Conservation (phyloP, 2,888 invertebrate species). For the Lampropteryx suffumata region DNA sequence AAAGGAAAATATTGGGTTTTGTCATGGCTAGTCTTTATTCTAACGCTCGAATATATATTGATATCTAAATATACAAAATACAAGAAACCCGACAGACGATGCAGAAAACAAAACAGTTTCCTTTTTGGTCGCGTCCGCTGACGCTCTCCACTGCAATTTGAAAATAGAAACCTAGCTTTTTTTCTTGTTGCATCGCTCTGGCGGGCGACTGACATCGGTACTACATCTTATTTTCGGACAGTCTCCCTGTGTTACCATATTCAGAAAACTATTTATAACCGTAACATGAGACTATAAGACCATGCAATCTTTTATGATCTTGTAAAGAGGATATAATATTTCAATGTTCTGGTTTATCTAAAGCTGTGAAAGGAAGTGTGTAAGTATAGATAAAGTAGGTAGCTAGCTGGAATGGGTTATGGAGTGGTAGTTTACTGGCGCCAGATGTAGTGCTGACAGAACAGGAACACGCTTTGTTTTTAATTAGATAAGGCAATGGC, state of each 20-base stretch:
- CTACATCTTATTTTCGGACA: constrained; percentile 73
- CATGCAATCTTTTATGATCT: constrained; percentile 11
- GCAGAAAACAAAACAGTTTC: constrained; percentile 43
- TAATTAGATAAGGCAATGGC: constrained; percentile 25
- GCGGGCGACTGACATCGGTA: constrained; percentile 70
- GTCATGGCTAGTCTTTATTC: no score
- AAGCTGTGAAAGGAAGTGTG: constrained; percentile 28
- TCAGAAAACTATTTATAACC: constrained; percentile 48
- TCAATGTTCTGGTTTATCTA: constrained; percentile 30
- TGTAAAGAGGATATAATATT: constrained; percentile 34
- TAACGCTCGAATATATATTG: no score
- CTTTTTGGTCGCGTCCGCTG: constrained; percentile 54
- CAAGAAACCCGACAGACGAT: constrained; percentile 15
- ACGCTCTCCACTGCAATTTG: constrained; percentile 68
- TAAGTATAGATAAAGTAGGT: constrained; percentile 9
- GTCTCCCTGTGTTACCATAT: constrained; percentile 69
- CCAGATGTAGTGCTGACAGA: constrained; percentile 36
- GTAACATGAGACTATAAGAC: constrained; percentile 44
- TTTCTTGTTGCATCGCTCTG: constrained; percentile 69
- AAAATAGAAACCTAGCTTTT: constrained; percentile 69
- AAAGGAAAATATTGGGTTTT: no score
- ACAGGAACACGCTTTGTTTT: constrained; percentile 29
- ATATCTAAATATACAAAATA: constrained; percentile 5
- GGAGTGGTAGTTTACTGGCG: constrained; percentile 15
- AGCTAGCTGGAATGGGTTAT: constrained; percentile 11